Conservation (phyloP, 2,888 invertebrate species). For the Meiosimyza decipiens region DNA sequence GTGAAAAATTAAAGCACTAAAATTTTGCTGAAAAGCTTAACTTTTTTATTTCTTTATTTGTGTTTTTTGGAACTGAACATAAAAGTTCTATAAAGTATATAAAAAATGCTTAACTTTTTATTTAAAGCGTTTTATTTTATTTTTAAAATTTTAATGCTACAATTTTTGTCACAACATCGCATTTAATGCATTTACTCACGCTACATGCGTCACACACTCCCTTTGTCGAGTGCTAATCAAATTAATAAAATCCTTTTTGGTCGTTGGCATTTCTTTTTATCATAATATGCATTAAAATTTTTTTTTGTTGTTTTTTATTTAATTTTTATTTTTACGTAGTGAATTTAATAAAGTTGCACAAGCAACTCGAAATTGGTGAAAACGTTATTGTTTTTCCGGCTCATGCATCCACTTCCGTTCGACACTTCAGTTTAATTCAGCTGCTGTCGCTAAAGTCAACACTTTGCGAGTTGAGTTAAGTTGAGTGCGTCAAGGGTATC, state of each 20-base stretch:
- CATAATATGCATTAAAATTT: too few relatives aligned
- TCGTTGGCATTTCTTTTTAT: neutral
- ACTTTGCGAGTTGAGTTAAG: neutral
- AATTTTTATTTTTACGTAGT: conserved; percentile 17
- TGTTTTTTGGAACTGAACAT: too few relatives aligned
- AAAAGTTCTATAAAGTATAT: too few relatives aligned
- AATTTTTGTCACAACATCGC: neutral
- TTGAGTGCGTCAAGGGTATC: too few relatives aligned
- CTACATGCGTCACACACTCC: neutral
- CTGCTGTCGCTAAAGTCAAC: neutral
- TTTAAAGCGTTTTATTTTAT: too few relatives aligned
- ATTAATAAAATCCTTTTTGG: conserved; percentile 19
- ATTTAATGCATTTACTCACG: neutral
- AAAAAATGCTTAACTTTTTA: too few relatives aligned
- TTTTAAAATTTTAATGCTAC: too few relatives aligned
- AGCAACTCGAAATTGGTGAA: neutral
- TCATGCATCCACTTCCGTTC: neutral
- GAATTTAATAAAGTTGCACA: conserved; percentile 10
- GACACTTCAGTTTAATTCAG: neutral
- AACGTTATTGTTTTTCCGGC: neutral
- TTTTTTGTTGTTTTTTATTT: neutral
- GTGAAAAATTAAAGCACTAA: too few relatives aligned
- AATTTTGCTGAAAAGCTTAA: too few relatives aligned
- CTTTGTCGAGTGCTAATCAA: conserved; percentile 9
- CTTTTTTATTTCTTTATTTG: too few relatives aligned